phyloP scores from a whole-genome alignment of 2,888 invertebrate species.

The Erannis defoliaria region DNA sequence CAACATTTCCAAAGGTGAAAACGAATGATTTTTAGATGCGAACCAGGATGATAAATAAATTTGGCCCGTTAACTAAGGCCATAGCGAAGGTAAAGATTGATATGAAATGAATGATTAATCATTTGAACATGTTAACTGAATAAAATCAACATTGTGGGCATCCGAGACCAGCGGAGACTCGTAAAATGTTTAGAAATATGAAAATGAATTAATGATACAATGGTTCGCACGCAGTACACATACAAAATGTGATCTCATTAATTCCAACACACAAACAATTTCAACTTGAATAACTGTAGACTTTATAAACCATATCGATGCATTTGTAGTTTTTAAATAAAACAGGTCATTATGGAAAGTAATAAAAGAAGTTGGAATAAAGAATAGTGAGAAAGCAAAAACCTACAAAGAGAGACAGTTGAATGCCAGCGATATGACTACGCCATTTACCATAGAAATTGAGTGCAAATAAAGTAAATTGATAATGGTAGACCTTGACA shows the following conservation, averaged over 20 bases:
- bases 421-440: constrained; percentile 6
- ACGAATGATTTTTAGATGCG: constrained; percentile 29
- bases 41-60: constrained; percentile 22
- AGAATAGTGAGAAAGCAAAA: constrained; percentile 16
- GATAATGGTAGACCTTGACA: constrained; percentile 37
- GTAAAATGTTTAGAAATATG: constrained; percentile 27
- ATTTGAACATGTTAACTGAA: neutral
- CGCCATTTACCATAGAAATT: constrained; percentile 14
- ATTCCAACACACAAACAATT: constrained; percentile 19
- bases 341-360: neutral
- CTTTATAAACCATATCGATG: constrained; percentile 9
- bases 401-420: constrained; percentile 6
- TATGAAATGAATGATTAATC: constrained; percentile 2
- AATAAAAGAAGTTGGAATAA: neutral
- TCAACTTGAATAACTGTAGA: constrained; percentile 14
- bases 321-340: neutral
- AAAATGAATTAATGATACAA: constrained; percentile 21
- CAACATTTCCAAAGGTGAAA: constrained; percentile 30
- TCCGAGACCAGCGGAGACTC: neutral
- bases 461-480: constrained; percentile 28
- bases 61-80: constrained; percentile 9
- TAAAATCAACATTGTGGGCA: neutral
- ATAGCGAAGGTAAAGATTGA: constrained; percentile 12
- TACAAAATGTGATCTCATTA: constrained; percentile 20
- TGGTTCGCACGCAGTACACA: constrained; percentile 16